These are phyloP conservation scores for Cardinalis cardinalis DNA, from an alignment of 2,113 vertebrate species.

Conservation along the genomic window DNA sequence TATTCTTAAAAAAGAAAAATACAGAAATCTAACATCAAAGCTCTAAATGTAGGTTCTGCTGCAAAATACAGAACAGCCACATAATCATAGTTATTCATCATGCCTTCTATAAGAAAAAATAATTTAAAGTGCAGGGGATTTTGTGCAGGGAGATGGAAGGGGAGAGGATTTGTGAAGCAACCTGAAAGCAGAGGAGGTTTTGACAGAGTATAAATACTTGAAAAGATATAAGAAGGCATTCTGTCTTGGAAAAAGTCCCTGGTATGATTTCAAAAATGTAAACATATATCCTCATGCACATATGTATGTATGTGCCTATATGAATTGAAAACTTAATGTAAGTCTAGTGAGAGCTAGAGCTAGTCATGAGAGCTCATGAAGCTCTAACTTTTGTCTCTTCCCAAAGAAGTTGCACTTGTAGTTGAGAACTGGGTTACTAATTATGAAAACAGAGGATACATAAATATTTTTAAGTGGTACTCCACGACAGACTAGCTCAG, in stretches of 20 bases:
- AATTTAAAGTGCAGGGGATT: neutral
- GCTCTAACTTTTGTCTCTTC: neutral
- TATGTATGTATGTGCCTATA: neutral
- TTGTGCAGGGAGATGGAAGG: neutral
- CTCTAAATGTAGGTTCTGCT: neutral
- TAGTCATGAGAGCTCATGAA: neutral
- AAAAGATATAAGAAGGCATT: neutral
- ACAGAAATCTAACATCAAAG: neutral
- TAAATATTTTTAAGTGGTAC: neutral
- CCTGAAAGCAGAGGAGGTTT: neutral
- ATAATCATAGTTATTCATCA: neutral
- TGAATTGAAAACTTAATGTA: neutral
- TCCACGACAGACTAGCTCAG: neutral
- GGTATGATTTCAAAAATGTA: neutral
- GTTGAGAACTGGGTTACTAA: neutral
- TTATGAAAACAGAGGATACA: neutral
- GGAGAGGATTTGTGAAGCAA: neutral
- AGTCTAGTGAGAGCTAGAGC: neutral
- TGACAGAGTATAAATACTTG: neutral
- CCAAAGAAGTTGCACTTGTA: neutral
- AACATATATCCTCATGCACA: neutral
- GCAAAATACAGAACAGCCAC: neutral
- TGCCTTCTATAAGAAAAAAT: neutral
- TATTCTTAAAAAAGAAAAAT: neutral
- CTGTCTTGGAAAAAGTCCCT: neutral